These are phyloP conservation scores for Myrmecophaga tridactyla DNA, from an alignment of 2,113 vertebrate species.

Conservation along the genomic window DNA sequence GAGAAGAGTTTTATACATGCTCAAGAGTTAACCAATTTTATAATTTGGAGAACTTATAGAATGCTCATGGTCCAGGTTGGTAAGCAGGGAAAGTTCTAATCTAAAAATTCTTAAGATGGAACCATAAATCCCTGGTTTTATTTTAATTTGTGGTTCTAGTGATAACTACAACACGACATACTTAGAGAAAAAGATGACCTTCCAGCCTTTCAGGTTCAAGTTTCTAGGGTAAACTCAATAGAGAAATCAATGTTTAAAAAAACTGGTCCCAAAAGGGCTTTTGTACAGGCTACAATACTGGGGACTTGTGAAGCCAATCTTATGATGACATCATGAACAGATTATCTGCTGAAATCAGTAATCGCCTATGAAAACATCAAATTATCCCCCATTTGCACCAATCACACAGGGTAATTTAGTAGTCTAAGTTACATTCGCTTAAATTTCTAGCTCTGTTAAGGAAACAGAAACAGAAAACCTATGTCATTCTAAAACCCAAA, in stretches of 20 bases:
- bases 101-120: neutral
- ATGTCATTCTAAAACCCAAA: neutral
- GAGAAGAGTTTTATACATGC: neutral
- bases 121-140: neutral
- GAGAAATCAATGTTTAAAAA: neutral
- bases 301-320: neutral
- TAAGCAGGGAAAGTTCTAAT: neutral
- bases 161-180: neutral
- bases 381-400: neutral
- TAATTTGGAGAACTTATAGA: conserved; percentile 2
- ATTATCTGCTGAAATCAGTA: conserved; percentile 7
- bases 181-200: conserved; percentile 30
- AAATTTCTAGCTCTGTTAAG: neutral
- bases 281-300: neutral
- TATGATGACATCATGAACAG: neutral
- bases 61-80: neutral
- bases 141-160: conserved; percentile 1
- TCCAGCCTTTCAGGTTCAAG: neutral
- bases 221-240: neutral
- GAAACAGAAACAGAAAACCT: neutral
- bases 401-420: neutral
- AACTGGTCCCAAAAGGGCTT: neutral
- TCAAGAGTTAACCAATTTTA: neutral
- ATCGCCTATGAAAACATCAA: conserved; percentile 27
- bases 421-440: neutral